phyloP scores from a whole-genome alignment of 2,888 invertebrate species.

The Agriopis leucophaearia region DNA sequence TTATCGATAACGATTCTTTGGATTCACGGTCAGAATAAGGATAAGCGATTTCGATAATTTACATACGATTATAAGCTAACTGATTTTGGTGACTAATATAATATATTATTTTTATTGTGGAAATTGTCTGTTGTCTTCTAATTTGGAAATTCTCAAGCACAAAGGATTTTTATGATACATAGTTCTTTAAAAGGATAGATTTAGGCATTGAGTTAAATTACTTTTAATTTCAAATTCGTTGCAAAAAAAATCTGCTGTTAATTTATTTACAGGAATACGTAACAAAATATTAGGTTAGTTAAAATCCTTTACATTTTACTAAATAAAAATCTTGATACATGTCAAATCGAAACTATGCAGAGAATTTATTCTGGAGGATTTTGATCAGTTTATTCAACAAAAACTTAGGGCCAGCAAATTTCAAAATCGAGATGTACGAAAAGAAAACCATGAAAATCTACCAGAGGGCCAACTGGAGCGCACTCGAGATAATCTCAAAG shows the following conservation, averaged over 20 bases:
- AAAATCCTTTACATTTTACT: not conserved
- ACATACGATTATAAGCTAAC: slow-evolving; percentile 8
- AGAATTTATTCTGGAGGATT: not conserved
- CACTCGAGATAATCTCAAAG: slow-evolving; percentile 7
- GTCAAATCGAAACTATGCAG: not conserved
- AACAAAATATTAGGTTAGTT: too few species aligned
- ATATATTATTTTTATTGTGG: slow-evolving; percentile 16
- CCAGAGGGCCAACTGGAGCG: not conserved
- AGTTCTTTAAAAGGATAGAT: not conserved
- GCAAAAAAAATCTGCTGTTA: not conserved
- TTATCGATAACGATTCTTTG: slow-evolving; percentile 47
- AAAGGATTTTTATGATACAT: not conserved
- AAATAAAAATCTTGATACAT: not conserved
- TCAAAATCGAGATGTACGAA: not conserved
- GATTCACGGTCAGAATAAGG: slow-evolving; percentile 49
- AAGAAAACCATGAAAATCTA: not conserved
- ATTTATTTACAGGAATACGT: not conserved
- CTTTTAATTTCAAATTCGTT: not conserved
- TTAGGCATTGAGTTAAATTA: not conserved
- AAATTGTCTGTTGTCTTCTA: not conserved
- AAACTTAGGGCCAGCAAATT: not conserved
- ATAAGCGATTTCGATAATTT: slow-evolving; percentile 42
- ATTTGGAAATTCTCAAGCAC: not conserved
- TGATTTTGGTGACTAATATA: not conserved
- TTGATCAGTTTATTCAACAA: not conserved